These are phyloP conservation scores for Drosophila macrospina DNA, from an alignment of 2,888 invertebrate genomes.

Conservation along the genomic window DNA sequence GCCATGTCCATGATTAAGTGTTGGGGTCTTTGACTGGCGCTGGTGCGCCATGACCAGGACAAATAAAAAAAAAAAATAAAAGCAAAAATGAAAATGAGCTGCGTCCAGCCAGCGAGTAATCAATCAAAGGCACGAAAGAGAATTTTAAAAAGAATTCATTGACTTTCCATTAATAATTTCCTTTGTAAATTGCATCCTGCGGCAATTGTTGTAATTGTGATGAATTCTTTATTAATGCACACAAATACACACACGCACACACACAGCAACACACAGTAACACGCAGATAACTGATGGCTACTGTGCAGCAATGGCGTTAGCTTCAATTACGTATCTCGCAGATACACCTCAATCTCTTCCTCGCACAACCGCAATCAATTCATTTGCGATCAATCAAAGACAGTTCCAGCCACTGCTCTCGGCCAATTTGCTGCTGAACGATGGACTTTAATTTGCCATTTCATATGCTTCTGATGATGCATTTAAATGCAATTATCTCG, in stretches of 20 bases:
- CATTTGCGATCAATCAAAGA: constrained; percentile 56
- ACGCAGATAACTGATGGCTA: constrained; percentile 20
- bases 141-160: constrained; percentile 82
- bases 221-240: constrained; percentile 76
- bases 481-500: constrained; percentile 63
- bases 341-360: constrained; percentile 25
- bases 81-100: not conserved
- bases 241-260: constrained; percentile 11
- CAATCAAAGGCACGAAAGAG: constrained; percentile 74
- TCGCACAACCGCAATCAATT: constrained; percentile 30
- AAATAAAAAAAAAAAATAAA: constrained; percentile 22
- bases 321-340: constrained; percentile 63
- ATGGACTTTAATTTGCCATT: constrained; percentile 48
- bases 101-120: constrained; percentile 58
- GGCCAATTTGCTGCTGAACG: constrained; percentile 57
- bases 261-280: constrained; percentile 10
- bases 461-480: constrained; percentile 64
- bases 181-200: constrained; percentile 79
- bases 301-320: constrained; percentile 58
- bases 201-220: constrained; percentile 82
- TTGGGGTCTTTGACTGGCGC: constrained; percentile 79
- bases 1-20: constrained; percentile 74
- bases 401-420: constrained; percentile 24
- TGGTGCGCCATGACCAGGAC: constrained; percentile 40
- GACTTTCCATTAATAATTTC: constrained; percentile 84